These are phyloP conservation scores for Tetropium fuscum DNA, from an alignment of 2,888 invertebrate species.

Conservation along the genomic window DNA sequence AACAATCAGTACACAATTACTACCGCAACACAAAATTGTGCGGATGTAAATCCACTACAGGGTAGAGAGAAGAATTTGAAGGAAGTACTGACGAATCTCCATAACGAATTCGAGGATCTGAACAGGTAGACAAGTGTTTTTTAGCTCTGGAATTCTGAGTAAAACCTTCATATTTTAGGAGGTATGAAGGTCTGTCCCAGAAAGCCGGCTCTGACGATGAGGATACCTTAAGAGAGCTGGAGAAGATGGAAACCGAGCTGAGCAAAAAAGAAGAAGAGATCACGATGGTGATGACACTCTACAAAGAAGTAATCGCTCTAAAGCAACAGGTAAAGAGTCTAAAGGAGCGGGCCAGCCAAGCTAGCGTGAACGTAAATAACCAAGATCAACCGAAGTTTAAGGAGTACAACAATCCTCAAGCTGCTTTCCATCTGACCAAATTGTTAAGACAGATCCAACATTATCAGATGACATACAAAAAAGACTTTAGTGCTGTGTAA, in stretches of 20 bases:
- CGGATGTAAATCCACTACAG: slow-evolving; percentile 32
- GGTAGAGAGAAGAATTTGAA: slow-evolving; percentile 60
- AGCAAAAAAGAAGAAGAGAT: slow-evolving; percentile 65
- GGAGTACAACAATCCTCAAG: slow-evolving; percentile 56
- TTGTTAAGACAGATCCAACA: slow-evolving; percentile 63
- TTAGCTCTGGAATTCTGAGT: too few species aligned
- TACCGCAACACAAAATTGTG: neutral
- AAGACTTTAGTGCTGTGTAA: slow-evolving; percentile 25
- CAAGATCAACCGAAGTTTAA: slow-evolving; percentile 41
- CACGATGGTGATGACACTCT: slow-evolving; percentile 63
- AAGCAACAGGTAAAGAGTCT: slow-evolving; percentile 62
- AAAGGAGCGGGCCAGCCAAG: slow-evolving; percentile 55
- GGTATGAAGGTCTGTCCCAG: slow-evolving; percentile 57
- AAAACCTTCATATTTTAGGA: slow-evolving; percentile 43
- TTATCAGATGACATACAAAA: slow-evolving; percentile 58
- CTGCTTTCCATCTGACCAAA: slow-evolving; percentile 62
- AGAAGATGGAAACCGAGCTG: slow-evolving; percentile 58
- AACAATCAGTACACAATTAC: too few species aligned
- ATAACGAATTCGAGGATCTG: slow-evolving; percentile 61
- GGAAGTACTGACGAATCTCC: slow-evolving; percentile 61
- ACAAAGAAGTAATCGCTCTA: slow-evolving; percentile 63
- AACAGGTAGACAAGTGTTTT: slow-evolving; percentile 56
- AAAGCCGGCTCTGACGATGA: slow-evolving; percentile 43
- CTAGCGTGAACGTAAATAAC: slow-evolving; percentile 42
- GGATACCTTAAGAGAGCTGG: slow-evolving; percentile 55